Conservation (phyloP, 2,888 invertebrate species). For the Teleiodes luculella region DNA sequence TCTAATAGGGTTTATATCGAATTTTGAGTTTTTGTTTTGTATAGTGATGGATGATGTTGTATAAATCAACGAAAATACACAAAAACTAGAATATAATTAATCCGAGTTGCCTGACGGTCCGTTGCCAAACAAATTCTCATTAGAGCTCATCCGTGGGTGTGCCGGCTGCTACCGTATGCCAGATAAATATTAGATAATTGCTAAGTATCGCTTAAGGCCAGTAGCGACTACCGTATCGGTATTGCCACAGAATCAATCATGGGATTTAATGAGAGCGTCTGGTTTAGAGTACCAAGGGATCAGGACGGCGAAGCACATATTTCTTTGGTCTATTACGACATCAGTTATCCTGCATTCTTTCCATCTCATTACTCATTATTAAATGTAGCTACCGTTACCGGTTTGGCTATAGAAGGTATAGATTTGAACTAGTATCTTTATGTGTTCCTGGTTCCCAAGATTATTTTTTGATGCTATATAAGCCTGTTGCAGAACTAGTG, state of each 20-base stretch:
- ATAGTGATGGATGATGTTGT: background rate
- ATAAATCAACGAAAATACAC: background rate
- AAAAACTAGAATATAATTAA: background rate
- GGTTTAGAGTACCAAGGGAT: constrained; percentile 37
- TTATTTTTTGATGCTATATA: too few species aligned
- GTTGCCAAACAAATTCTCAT: constrained; percentile 16
- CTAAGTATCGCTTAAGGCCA: constrained; percentile 37
- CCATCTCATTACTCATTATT: constrained; percentile 69
- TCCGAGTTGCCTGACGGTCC: background rate
- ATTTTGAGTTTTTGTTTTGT: too few species aligned
- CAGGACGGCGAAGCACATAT: constrained; percentile 33
- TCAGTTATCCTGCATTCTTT: constrained; percentile 58
- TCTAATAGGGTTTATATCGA: too few species aligned
- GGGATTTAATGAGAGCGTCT: constrained; percentile 49
- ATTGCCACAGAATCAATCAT: constrained; percentile 62
- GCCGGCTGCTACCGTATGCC: constrained; percentile 17
- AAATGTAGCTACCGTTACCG: constrained; percentile 64
- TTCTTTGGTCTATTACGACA: constrained; percentile 43
- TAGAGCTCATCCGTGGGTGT: constrained; percentile 15
- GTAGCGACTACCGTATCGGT: constrained; percentile 65
- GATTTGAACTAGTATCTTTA: constrained; percentile 21
- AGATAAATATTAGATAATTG: constrained; percentile 20
- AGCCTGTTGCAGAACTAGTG: too few species aligned
- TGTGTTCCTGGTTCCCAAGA: background rate
- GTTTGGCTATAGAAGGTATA: constrained; percentile 33